phyloP scores from a whole-genome alignment of 2,888 invertebrate species.

The Leistus spinibarbis region DNA sequence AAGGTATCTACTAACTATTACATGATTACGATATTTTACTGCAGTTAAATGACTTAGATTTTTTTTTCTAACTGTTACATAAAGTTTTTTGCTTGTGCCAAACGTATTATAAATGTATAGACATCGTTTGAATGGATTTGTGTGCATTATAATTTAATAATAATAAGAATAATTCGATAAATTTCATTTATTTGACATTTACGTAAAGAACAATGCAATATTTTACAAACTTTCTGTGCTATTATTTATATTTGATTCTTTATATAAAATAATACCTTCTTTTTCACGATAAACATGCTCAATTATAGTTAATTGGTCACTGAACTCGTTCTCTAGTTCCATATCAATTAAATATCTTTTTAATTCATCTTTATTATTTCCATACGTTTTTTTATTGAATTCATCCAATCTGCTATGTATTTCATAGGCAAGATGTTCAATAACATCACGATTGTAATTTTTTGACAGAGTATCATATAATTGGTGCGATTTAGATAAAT shows the following conservation, averaged over 20 bases:
- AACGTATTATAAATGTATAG: neutral
- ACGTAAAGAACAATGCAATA: neutral
- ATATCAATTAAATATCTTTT: constrained; percentile 5
- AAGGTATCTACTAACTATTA: constrained; percentile 8
- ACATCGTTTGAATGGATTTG: no score
- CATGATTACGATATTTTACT: neutral
- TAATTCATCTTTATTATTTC: neutral
- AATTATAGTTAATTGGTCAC: neutral
- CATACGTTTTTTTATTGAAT: neutral
- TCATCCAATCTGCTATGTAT: neutral
- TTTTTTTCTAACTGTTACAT: neutral
- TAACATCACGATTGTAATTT: neutral
- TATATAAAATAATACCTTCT: neutral
- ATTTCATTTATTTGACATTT: neutral
- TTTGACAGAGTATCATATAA: neutral
- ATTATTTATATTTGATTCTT: neutral
- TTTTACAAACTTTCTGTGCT: neutral
- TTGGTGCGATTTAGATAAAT: neutral
- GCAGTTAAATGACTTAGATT: neutral
- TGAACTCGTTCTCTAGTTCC: constrained; percentile 5
- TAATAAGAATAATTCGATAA: neutral
- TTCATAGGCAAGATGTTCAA: neutral
- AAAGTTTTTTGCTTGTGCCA: neutral
- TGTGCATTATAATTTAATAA: neutral
- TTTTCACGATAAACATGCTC: neutral